These are phyloP conservation scores for Chlorops oryzae DNA, from an alignment of 1,140 invertebrate genomes.

Conservation along the genomic window DNA sequence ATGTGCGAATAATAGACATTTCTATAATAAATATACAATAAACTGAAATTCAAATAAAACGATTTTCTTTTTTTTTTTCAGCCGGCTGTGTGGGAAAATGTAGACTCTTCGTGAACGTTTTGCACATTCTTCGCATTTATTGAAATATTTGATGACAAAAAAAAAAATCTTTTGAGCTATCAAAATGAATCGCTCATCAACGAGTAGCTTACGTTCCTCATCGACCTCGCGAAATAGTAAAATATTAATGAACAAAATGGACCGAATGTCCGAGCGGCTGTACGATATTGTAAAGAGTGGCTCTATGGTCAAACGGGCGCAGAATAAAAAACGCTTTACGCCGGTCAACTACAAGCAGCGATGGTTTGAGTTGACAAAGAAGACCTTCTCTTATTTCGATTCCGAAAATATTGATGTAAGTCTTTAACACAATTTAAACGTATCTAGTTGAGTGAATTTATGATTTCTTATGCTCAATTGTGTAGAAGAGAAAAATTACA, in stretches of 20 bases:
- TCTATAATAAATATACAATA: too few relatives aligned
- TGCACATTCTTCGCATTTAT: too few relatives aligned
- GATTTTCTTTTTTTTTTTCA: too few relatives aligned
- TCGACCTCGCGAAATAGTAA: conserved; percentile 32
- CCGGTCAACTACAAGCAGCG: conserved; percentile 78
- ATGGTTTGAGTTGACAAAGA: conserved; percentile 73
- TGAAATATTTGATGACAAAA: neutral
- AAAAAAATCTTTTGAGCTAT: neutral
- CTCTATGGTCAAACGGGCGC: conserved; percentile 78
- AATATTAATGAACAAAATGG: conserved; percentile 41
- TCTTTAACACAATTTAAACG: conserved; percentile 12
- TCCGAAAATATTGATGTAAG: conserved; percentile 67
- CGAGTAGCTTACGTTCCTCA: conserved; percentile 9
- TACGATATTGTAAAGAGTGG: conserved; percentile 54
- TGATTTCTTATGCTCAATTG: too few relatives aligned
- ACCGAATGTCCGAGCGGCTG: conserved; percentile 38
- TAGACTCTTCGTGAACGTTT: too few relatives aligned
- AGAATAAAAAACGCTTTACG: conserved; percentile 80
- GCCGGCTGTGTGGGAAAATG: too few relatives aligned
- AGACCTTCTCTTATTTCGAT: conserved; percentile 73
- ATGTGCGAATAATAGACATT: too few relatives aligned
- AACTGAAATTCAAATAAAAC: too few relatives aligned
- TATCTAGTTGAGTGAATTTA: too few relatives aligned
- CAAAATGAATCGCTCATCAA: conserved; percentile 12
- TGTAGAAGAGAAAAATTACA: too few relatives aligned